Conservation (phyloP, 2,797 vertebrate species). For the Picus viridis region DNA sequence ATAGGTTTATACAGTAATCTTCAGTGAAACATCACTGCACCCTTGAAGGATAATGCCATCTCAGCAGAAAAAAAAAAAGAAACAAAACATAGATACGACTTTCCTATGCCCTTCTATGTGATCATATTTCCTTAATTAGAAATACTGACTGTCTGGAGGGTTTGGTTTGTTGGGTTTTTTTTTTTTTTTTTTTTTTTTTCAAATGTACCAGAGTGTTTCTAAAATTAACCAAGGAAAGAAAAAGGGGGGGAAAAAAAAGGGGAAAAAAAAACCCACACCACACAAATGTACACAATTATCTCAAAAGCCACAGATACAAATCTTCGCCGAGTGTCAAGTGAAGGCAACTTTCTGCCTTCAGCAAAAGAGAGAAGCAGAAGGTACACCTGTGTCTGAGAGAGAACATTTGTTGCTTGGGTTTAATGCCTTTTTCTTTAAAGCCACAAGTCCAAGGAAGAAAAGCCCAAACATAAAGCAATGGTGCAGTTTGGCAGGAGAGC, state of each 20-base stretch:
- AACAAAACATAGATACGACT: conserved; percentile 1
- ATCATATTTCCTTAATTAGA: conserved; percentile 51
- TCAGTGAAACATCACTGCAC: conserved; percentile 51
- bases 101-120: conserved; percentile 40
- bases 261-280: neutral
- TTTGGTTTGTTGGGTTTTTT: neutral
- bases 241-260: neutral
- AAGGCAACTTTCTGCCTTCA: neutral
- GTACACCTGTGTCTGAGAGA: neutral
- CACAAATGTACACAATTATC: neutral
- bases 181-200: conserved; percentile 37
- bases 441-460: neutral
- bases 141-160: conserved; percentile 19
- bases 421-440: neutral
- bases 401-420: neutral
- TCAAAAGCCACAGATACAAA: neutral
- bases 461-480: neutral
- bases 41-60: conserved; percentile 55
- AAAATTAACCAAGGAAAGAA: conserved; percentile 22
- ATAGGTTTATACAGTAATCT: conserved; percentile 66
- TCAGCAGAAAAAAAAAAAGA: conserved; percentile 65
- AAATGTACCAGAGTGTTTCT: conserved; percentile 11
- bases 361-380: neutral
- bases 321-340: neutral
- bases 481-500: neutral